phyloP scores from a whole-genome alignment of 2,797 vertebrate genomes.

The Poecilia gillii region DNA sequence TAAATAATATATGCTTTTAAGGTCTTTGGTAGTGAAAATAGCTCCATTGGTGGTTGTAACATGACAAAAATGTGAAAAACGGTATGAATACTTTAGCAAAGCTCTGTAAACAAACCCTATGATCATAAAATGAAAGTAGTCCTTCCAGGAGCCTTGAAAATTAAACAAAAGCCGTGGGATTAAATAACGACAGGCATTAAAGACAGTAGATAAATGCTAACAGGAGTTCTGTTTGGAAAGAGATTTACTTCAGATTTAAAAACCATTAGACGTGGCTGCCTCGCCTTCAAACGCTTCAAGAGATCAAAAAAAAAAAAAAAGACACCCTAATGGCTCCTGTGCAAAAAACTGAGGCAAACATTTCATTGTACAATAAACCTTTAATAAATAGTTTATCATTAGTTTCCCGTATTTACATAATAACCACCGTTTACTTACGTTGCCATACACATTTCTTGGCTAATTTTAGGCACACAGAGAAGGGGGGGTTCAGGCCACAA shows the following conservation, averaged over 20 bases:
- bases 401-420: slow-evolving; percentile 86
- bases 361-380: slow-evolving; percentile 84
- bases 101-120: neutral
- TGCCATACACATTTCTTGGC: slow-evolving; percentile 80
- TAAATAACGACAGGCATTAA: neutral
- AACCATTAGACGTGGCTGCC: neutral
- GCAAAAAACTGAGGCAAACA: slow-evolving; percentile 39
- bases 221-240: slow-evolving; percentile 16
- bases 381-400: slow-evolving; percentile 89
- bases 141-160: neutral
- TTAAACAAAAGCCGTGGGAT: slow-evolving; percentile 3
- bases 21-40: neutral
- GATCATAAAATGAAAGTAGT: neutral
- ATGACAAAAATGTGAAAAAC: neutral
- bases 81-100: neutral
- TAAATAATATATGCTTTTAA: neutral
- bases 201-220: slow-evolving; percentile 1
- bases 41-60: neutral
- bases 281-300: neutral
- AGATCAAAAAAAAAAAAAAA: neutral
- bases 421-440: slow-evolving; percentile 78
- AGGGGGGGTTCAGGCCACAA: slow-evolving; percentile 74
- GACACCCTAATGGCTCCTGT: neutral
- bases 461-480: slow-evolving; percentile 85
- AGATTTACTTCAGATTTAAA: slow-evolving; percentile 23